These are phyloP conservation scores for Lordiphosa andalusiaca DNA, from an alignment of 2,888 invertebrate genomes.

Conservation along the genomic window DNA sequence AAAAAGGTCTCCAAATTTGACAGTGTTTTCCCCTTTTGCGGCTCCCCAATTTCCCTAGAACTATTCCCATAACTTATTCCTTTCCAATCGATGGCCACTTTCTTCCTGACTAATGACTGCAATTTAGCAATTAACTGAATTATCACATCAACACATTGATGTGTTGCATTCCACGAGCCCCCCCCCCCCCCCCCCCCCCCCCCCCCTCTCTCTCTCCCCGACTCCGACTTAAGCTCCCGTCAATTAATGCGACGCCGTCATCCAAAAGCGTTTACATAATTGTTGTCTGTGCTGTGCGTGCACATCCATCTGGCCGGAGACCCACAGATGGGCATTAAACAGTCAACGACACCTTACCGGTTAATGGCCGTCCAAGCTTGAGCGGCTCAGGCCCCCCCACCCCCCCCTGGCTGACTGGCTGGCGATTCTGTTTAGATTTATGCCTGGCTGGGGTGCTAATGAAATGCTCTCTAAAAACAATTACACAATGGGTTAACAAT, in stretches of 20 bases:
- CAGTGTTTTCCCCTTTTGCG: too few species aligned
- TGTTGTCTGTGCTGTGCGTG: constrained; percentile 22
- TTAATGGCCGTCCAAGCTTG: constrained; percentile 12
- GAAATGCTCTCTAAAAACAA: constrained; percentile 6
- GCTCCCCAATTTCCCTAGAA: not conserved
- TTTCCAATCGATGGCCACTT: constrained; percentile 7
- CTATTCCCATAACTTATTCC: not conserved
- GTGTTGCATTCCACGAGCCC: constrained; percentile 2
- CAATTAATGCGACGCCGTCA: constrained; percentile 66
- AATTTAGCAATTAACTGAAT: constrained; percentile 41
- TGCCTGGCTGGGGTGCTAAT: not conserved
- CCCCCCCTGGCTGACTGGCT: too few species aligned
- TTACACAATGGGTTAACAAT: constrained; percentile 44
- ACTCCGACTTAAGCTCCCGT: constrained; percentile 19
- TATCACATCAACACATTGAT: constrained; percentile 32
- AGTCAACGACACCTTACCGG: constrained; percentile 63
- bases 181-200: not conserved
- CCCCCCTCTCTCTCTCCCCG: constrained; percentile 4
- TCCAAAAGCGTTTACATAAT: constrained; percentile 57
- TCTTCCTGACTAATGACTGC: constrained; percentile 22
- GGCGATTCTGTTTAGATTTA: constrained; percentile 3
- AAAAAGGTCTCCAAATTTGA: too few species aligned
- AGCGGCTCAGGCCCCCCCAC: not conserved
- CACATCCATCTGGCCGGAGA: constrained; percentile 1
- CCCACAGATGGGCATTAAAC: constrained; percentile 47